A percentile compares a stretch with the other conserved stretches of the same genome.
phyloP scores from a whole-genome alignment of 2,888 invertebrate species.

The Cenopis cana region DNA sequence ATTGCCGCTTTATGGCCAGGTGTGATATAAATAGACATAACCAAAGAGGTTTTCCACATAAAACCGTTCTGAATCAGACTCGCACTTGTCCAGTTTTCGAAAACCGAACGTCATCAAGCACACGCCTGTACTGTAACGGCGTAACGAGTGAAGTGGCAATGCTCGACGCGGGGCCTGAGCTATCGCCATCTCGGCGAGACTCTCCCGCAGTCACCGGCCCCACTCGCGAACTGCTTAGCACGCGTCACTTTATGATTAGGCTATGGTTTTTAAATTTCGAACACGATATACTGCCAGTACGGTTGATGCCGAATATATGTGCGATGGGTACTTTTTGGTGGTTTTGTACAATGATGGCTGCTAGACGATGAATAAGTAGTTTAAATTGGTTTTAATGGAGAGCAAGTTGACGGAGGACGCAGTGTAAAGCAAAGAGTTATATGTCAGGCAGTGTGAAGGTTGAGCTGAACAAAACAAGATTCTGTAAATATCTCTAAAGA shows the following conservation, averaged over 20 bases:
- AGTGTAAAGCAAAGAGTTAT: too few relatives aligned
- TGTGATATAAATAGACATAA: too few relatives aligned
- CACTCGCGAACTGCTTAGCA: slow-evolving; percentile 18
- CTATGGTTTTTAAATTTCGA: slow-evolving; percentile 7
- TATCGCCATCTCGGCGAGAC: slow-evolving; percentile 25
- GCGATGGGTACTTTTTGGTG: too few relatives aligned
- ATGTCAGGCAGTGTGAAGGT: too few relatives aligned
- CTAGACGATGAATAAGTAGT: too few relatives aligned
- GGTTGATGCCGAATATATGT: too few relatives aligned
- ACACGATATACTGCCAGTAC: slow-evolving; percentile 5
- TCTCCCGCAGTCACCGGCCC: slow-evolving; percentile 22
- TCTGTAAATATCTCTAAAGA: too few relatives aligned
- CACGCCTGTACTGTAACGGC: slow-evolving; percentile 15
- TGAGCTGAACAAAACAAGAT: too few relatives aligned
- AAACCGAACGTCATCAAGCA: slow-evolving; percentile 10
- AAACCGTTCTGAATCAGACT: background rate
- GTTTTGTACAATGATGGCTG: too few relatives aligned
- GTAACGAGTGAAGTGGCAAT: slow-evolving; percentile 27
- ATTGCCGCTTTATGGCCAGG: too few relatives aligned
- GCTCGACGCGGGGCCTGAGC: slow-evolving; percentile 25
- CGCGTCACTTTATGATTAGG: slow-evolving; percentile 18
- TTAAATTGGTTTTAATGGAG: too few relatives aligned
- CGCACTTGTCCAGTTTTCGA: slow-evolving; percentile 10
- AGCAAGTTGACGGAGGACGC: too few relatives aligned
- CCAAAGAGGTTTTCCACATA: background rate